Evolutionary conservation across 2,797 vertebrate genomes (phyloP), one percentile per base, ranked within the genome.

Genomic region (Meda fulgida): DNA sequence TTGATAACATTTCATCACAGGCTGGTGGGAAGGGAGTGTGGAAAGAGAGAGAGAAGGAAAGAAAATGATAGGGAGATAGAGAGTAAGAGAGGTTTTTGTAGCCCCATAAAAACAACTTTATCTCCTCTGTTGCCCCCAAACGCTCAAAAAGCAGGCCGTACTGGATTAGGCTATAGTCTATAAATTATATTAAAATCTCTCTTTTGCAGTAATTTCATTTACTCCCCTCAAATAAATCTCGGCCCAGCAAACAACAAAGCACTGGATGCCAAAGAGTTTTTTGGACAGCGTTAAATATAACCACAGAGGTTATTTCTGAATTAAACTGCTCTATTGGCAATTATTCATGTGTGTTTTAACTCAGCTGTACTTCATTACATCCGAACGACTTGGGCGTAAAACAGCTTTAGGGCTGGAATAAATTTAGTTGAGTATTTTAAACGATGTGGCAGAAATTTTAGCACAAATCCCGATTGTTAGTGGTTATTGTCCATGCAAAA

Each of bases 151-250:
- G 48, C 81, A 70, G 38, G 23, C 69, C 51, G 48, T 48, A 16
- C 60, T 78, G 71, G 78, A 89, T 89, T 89, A n/a, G n/a, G n/a
- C n/a, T n/a, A 85, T 23, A 65, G 66, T 46, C 84, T 82, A 84
- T 83, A 86, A 85, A 87, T 84, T 58, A 82, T 78, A 88, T 84
- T 80, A 87, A 85, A 87, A 84, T 88, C 76, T 86, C 77, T 86
- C 77, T 77, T 46, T 84, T 82, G 80, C 73, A 81, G 78, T 88
- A 72, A 88, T 73, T 88, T 76, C 51, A 87, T 87, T 84, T 84
- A 83, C 75, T 76, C 75, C 34, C 55, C 29, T 72, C 79, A 79
- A 86, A 84, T 86, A 88, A 88, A 89, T 89, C 78, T 84, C 53
- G 38, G 46, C 78, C 66, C 48, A 40, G 53, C 60, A 69, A 65